Base-by-base conservation (phyloP, 2,797 vertebrate genomes). In the Arremon brunneinucha region DNA sequence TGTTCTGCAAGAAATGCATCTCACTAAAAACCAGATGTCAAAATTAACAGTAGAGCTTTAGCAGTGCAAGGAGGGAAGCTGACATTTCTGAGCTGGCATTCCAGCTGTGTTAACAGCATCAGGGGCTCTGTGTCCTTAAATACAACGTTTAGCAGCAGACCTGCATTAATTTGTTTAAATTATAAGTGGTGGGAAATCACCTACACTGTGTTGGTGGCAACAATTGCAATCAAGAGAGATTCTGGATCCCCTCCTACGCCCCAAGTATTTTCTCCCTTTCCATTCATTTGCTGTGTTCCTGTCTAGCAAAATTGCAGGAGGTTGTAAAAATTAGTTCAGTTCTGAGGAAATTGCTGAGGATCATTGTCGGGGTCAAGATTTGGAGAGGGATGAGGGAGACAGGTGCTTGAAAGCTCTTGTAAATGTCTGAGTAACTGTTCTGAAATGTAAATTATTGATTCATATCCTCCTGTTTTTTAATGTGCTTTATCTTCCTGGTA, bases 1-100 rank as follows among this genome's bases (percentile, higher is more conserved):
- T 95, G 84, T 90, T 95, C 90, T 83, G 84, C 60, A 68, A 94
- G 92, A 96, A 95, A 96, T 89, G 92, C 75, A 72, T 92, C 89
- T 97, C 87, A 59, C 92, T 93, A 55, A 95, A 95, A 96, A 89
- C 28, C 91, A 97, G 95, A 89, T 95, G 96, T 95, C 94, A 93
- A 83, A 97, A 97, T 95, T 91, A 96, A 87, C 81, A 94, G 95
- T 83, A 9, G 82, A 91, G 85, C 53, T 95, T 94, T 71, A 1
- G 46, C 90, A 78, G 39, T 6, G 56, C 3, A 4, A 82, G 74
- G 85, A 71, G 84, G 87, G 81, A 87, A 60, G 93, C 91, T 95
- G 96, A 94, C 89, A 88, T 97, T 96, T 94, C 78, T 0, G 80
- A 94, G 63, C 87, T 91, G 87, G 76, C 83, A 80, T 86, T 94